Evolutionary conservation across 2,888 invertebrate genomes (phyloP).

Genomic region (Plagodis pulveraria): DNA sequence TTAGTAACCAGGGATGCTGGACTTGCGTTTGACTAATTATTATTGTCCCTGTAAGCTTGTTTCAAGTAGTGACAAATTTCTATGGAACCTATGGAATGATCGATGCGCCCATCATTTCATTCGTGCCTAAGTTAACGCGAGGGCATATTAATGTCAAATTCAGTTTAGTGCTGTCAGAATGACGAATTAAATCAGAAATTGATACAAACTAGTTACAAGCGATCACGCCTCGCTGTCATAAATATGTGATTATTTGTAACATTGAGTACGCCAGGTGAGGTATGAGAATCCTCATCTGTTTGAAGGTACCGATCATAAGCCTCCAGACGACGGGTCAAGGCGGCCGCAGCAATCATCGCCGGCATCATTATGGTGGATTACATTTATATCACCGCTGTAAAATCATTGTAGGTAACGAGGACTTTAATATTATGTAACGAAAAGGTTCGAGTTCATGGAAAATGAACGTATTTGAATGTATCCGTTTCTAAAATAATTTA

Average conservation of each 20-base stretch:
- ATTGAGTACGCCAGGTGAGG: background rate
- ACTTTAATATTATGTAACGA: conserved; percentile 14
- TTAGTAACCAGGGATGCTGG: too few species aligned
- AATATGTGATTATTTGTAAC: conserved; percentile 5
- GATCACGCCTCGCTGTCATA: conserved; percentile 6
- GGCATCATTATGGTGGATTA: conserved; percentile 36
- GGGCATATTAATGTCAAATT: too few species aligned
- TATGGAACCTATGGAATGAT: too few species aligned
- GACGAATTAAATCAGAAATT: too few species aligned
- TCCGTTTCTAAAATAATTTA: too few species aligned
- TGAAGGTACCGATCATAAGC: conserved; percentile 12
- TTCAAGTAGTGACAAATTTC: too few species aligned
- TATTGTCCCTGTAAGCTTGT: too few species aligned
- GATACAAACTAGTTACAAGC: too few species aligned
- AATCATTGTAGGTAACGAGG: conserved; percentile 29
- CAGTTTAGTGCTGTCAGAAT: too few species aligned
- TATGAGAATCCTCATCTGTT: conserved; percentile 11
- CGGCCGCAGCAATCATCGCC: conserved; percentile 30
- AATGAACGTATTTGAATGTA: background rate
- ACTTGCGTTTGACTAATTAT: too few species aligned
- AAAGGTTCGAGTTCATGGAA: conserved; percentile 7
- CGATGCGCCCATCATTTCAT: too few species aligned
- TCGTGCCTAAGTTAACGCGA: too few species aligned
- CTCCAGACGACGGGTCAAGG: conserved; percentile 41
- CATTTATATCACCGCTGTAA: conserved; percentile 36